These are phyloP conservation scores for Metacarcinus magister DNA, from an alignment of 2,888 invertebrate species.

Conservation along the genomic window DNA sequence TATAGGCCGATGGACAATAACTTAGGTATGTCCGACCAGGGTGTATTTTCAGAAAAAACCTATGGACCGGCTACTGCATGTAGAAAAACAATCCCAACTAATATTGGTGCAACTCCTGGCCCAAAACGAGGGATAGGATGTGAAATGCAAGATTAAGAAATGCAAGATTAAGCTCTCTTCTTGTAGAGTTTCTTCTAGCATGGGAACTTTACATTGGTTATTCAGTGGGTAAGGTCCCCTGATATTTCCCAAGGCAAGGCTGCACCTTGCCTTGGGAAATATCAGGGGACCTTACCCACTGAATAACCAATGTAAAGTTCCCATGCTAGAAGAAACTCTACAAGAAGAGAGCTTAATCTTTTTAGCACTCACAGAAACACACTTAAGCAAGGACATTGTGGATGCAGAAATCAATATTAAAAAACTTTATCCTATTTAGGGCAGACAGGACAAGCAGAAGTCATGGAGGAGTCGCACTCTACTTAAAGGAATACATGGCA, in stretches of 20 bases:
- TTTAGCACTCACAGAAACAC: constrained; percentile 54
- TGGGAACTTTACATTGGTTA: constrained; percentile 57
- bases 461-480: constrained; percentile 35
- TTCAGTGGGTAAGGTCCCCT: constrained; percentile 52
- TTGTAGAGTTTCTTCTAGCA: constrained; percentile 12
- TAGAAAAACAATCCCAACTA: not conserved
- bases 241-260: not conserved
- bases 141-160: no score
- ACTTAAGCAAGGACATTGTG: constrained; percentile 43
- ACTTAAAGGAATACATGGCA: constrained; percentile 47
- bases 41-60: no score
- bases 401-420: constrained; percentile 52
- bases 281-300: constrained; percentile 47
- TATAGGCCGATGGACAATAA: no score
- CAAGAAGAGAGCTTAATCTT: not conserved
- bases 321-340: constrained; percentile 33
- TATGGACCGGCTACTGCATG: not conserved
- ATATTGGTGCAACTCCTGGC: not conserved
- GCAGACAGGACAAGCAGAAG: constrained; percentile 35
- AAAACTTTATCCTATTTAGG: constrained; percentile 33
- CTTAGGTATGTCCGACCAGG: no score
- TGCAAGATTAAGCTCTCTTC: not conserved
- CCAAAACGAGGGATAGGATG: not conserved
- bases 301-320: constrained; percentile 57
- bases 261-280: not conserved